Evolutionary conservation across 2,888 invertebrate genomes (phyloP).

Genomic region (Corbicula japonica): DNA sequence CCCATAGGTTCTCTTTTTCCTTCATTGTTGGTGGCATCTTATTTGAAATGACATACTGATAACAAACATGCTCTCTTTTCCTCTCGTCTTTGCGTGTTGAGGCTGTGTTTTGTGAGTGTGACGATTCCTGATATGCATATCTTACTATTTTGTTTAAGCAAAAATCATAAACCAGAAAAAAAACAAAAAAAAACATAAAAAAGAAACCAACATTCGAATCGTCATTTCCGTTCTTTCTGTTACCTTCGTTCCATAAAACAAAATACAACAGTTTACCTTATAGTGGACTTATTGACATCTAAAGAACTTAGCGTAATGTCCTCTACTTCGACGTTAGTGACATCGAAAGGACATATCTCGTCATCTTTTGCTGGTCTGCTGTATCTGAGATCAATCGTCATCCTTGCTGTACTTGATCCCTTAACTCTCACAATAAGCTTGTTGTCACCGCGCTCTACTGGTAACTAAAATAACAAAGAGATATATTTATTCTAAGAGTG

Average conservation of each 20-base stretch:
- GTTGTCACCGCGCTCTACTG: constrained; percentile 11
- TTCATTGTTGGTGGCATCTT: no score
- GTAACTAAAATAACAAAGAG: constrained; percentile 25
- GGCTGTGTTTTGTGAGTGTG: no score
- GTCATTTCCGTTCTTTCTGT: not conserved
- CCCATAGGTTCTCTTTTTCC: no score
- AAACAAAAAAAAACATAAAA: no score
- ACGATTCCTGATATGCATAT: no score
- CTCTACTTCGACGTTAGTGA: not conserved
- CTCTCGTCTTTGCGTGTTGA: no score
- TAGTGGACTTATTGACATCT: not conserved
- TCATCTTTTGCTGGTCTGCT: constrained; percentile 9
- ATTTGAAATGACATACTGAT: no score
- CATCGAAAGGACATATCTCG: constrained; percentile 16
- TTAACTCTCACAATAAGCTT: constrained; percentile 2
- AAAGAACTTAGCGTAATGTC: not conserved
- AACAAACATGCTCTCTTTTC: no score
- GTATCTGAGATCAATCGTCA: constrained; percentile 27
- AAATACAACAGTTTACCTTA: no score
- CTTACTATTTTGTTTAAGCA: no score
- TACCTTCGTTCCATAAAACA: not conserved
- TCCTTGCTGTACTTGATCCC: constrained; percentile 4
- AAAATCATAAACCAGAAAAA: no score
- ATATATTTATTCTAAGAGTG: no score
- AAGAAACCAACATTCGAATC: not conserved